Conservation (phyloP, 2,888 invertebrate genomes). For the Physocephala rufipes region DNA sequence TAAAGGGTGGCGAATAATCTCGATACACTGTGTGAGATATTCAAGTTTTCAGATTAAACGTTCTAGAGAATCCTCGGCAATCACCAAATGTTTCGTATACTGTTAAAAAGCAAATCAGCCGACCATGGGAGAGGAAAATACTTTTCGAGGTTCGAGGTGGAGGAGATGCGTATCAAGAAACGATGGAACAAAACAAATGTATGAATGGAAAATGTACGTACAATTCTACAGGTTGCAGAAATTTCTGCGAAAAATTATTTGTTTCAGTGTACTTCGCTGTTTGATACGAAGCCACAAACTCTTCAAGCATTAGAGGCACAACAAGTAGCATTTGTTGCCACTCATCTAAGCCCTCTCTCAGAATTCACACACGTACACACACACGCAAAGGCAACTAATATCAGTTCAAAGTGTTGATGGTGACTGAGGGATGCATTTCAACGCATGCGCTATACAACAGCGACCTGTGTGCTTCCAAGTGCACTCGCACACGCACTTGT, state of each 20-base stretch:
- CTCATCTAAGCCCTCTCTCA: background rate
- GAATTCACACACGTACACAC: constrained; percentile 6
- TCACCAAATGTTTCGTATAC: no score
- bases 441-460: constrained; percentile 44
- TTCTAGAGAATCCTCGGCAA: no score
- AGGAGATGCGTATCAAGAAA: no score
- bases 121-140: no score
- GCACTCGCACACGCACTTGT: constrained; percentile 60
- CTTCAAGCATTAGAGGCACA: constrained; percentile 53
- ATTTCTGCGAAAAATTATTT: background rate
- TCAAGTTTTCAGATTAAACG: no score
- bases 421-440: constrained; percentile 33
- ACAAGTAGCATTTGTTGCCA: constrained; percentile 52
- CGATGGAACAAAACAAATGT: no score
- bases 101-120: no score
- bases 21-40: background rate
- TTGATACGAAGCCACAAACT: constrained; percentile 24
- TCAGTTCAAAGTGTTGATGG: constrained; percentile 9
- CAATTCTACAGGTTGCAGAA: no score
- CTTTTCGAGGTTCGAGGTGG: no score
- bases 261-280: constrained; percentile 27
- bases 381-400: background rate
- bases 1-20: background rate
- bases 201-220: no score
- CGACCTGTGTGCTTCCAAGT: constrained; percentile 52